phyloP scores from a whole-genome alignment of 2,113 vertebrate genomes.

The Melanerpes aurifrons region DNA sequence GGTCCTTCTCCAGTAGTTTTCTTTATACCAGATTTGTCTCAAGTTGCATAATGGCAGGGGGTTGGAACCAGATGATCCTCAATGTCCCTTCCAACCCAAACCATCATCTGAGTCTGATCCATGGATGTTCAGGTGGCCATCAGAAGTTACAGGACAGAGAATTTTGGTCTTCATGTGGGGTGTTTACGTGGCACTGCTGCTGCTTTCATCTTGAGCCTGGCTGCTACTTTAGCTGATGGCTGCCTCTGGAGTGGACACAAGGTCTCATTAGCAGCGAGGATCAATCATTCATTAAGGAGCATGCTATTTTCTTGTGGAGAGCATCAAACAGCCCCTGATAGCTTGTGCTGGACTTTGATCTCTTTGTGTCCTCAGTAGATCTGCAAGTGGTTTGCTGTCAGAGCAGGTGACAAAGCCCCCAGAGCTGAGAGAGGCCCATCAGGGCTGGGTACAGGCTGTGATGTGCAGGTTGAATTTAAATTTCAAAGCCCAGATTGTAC shows the following conservation, averaged over 20 bases:
- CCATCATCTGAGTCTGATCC: too few relatives aligned
- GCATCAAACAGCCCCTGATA: background rate
- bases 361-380: conserved; percentile 31
- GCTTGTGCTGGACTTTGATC: conserved; percentile 40
- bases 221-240: background rate
- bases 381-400: conserved; percentile 27
- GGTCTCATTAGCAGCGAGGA: background rate
- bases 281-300: background rate
- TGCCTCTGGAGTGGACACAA: background rate
- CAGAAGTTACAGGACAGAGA: background rate
- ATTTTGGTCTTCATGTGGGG: background rate
- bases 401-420: background rate
- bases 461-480: conserved; percentile 7
- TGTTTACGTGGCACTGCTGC: background rate
- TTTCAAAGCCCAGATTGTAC: conserved; percentile 45
- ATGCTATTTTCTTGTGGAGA: background rate
- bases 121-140: background rate
- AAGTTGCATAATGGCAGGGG: too few relatives aligned
- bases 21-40: too few relatives aligned
- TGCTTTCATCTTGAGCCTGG: background rate
- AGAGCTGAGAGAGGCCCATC: conserved; percentile 2
- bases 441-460: conserved; percentile 3
- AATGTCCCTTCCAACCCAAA: too few relatives aligned
- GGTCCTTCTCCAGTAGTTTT: too few relatives aligned
- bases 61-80: too few relatives aligned